Evolutionary conservation across 2,888 invertebrate species (phyloP).

Genomic region (Euplagia quadripunctaria): DNA sequence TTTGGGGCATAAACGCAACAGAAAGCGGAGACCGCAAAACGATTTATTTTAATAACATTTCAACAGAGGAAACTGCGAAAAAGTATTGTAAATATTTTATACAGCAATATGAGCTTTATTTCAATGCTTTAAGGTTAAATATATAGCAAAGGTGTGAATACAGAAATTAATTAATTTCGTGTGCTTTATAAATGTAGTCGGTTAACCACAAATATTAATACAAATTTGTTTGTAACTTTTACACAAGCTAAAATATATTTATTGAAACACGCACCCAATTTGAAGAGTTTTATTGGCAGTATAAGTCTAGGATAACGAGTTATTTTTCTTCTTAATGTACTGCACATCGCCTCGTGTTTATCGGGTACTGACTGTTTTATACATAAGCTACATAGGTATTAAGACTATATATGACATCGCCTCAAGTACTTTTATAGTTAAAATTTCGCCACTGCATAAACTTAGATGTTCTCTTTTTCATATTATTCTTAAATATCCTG

Average conservation of each 20-base stretch:
- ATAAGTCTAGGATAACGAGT: no score
- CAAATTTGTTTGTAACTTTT: constrained; percentile 41
- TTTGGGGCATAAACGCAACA: constrained; percentile 31
- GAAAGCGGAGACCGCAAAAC: constrained; percentile 43
- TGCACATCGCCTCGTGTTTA: no score
- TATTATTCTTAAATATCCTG: no score
- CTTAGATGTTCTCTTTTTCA: no score
- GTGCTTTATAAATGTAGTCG: constrained; percentile 43
- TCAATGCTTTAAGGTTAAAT: constrained; percentile 21
- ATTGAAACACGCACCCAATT: background rate
- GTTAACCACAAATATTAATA: constrained; percentile 51
- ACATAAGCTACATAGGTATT: no score
- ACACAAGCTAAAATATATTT: constrained; percentile 15
- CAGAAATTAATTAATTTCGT: constrained; percentile 48
- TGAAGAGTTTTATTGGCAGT: background rate
- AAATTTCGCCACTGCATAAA: no score
- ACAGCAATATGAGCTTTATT: constrained; percentile 20
- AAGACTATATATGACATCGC: no score
- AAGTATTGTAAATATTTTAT: constrained; percentile 25
- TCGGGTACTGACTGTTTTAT: no score
- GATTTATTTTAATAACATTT: constrained; percentile 55
- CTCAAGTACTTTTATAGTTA: no score
- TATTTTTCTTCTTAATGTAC: no score
- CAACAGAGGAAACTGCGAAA: constrained; percentile 28
- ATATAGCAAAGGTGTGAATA: background rate